A percentile compares a stretch with the other conserved stretches of the same genome.
Conservation (phyloP, 2,113 vertebrate genomes). For the Microtus ochrogaster region DNA sequence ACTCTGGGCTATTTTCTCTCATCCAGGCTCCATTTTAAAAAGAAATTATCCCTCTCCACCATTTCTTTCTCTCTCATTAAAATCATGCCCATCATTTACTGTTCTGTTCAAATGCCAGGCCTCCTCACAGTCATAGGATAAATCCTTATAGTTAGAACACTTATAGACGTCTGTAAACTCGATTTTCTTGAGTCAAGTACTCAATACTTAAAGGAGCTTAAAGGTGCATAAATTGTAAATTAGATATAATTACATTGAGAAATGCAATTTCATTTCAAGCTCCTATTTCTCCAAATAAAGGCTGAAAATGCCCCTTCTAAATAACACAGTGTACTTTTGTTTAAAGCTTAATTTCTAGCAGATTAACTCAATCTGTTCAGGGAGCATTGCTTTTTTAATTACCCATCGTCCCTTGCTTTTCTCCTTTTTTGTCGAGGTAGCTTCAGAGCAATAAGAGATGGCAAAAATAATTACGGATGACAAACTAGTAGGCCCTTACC, state of each 20-base stretch:
- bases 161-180: not conserved
- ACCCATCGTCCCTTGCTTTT: not conserved
- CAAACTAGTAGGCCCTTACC: not conserved
- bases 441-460: not conserved
- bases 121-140: not conserved
- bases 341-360: not conserved
- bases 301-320: not conserved
- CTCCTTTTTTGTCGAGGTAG: not conserved
- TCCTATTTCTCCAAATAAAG: conserved; percentile 9
- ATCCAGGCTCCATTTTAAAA: not conserved
- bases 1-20: not conserved
- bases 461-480: not conserved
- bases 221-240: not conserved
- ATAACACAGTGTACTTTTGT: not conserved
- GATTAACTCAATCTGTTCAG: not conserved
- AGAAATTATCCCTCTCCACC: not conserved
- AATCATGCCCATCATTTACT: not conserved
- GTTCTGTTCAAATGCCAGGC: not conserved
- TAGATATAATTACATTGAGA: not conserved
- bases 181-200: not conserved
- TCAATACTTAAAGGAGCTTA: not conserved
- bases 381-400: not conserved
- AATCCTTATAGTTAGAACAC: not conserved
- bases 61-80: not conserved
- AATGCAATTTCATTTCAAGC: not conserved